Evolutionary conservation across 1,140 invertebrate species (phyloP), one percentile per base, ranked within the genome.

Genomic region (Brachionus paranguensis): DNA sequence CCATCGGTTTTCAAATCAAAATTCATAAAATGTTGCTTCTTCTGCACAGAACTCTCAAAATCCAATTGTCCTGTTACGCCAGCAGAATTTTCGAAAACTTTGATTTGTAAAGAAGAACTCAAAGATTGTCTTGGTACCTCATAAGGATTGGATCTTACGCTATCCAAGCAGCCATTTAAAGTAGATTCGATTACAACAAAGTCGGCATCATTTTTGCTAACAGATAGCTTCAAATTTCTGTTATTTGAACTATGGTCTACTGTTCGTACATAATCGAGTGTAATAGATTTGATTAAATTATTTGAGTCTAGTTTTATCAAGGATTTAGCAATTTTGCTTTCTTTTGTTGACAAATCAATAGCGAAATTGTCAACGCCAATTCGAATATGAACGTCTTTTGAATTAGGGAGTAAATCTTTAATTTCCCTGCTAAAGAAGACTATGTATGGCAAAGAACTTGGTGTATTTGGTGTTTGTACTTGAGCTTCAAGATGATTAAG

Each of bases 51-150:
- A 50, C 20, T 50, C 50, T 76, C 72, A 11, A 76, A 24, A 47
- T 50, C 45, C 3, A 50, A 24, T 50, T 76, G 43, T 1, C 24
- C 12, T 24, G 43, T 47, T 5, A 33, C 43, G 3, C 20, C 41
- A 27, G 43, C 72, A 27, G 72, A 76, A 33, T 76, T 76, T 76
- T 76, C 72, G 8, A 76, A 76, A 14, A 50, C 72, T 50, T 50
- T 76, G 1, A 76, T 29, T 76, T 50, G 43, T 2, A 76, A 12
- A n/a, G n/a, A 47, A 24, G 72, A 24, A 24, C 43, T 27, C 2
- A 76, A 76, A 11, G 72, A 76, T 76, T 76, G 72, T 76, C n/a
- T 76, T 27, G 72, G 10, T 4, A 76, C 72, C 50, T 76, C 72
- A 27, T 12, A 14, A 50, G 72, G 45, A n/a, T 76, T 76, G 0